Conservation (phyloP, 2,888 invertebrate species). For the Nephrotoma appendiculata region DNA sequence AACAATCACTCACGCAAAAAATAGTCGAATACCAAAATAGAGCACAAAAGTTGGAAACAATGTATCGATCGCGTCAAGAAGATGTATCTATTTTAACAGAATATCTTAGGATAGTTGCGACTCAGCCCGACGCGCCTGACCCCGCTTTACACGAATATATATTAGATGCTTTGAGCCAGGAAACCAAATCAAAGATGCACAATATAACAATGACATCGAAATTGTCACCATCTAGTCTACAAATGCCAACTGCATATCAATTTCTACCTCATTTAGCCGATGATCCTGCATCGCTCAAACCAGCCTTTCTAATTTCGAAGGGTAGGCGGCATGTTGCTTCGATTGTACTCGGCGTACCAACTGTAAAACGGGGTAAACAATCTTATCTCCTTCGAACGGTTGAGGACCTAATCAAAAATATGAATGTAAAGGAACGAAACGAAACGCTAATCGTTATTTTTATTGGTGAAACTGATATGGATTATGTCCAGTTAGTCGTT, state of each 20-base stretch:
- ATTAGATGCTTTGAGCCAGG: slow-evolving; percentile 31
- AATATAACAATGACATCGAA: slow-evolving; percentile 37
- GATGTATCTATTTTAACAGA: slow-evolving; percentile 56
- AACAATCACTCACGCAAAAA: slow-evolving; percentile 49
- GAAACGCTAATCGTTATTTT: slow-evolving; percentile 74
- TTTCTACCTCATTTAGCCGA: slow-evolving; percentile 77
- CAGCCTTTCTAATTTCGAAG: slow-evolving; percentile 62
- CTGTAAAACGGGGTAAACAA: slow-evolving; percentile 77
- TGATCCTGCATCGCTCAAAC: slow-evolving; percentile 59
- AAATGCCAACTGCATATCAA: slow-evolving; percentile 67
- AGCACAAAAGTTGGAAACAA: slow-evolving; percentile 61
- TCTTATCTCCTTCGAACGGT: slow-evolving; percentile 75
- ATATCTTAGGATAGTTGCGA: slow-evolving; percentile 40
- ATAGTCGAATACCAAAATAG: slow-evolving; percentile 65
- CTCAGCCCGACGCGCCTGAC: slow-evolving; percentile 12
- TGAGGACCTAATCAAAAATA: slow-evolving; percentile 65
- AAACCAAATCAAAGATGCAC: slow-evolving; percentile 30
- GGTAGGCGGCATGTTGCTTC: slow-evolving; percentile 55
- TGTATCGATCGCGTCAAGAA: slow-evolving; percentile 62
- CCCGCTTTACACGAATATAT: slow-evolving; percentile 16
- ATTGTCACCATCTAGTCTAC: slow-evolving; percentile 36
- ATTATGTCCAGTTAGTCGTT: slow-evolving; percentile 59
- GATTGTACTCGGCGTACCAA: slow-evolving; percentile 72
- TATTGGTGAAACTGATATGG: slow-evolving; percentile 72
- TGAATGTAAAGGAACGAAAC: slow-evolving; percentile 53